Conservation (phyloP, 2,888 invertebrate species). For the Amiota minor region DNA sequence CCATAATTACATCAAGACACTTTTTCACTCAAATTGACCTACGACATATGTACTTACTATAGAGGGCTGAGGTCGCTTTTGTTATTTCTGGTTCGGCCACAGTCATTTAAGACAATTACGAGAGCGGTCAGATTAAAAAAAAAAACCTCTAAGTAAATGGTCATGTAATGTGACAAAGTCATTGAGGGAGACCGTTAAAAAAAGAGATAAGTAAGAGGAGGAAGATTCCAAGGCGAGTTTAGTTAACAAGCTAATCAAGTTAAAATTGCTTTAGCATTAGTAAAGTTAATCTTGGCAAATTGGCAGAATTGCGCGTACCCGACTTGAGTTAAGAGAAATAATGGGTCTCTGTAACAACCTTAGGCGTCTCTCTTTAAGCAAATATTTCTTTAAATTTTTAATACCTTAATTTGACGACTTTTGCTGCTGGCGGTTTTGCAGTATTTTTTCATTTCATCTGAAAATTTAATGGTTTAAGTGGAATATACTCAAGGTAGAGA, state of each 20-base stretch:
- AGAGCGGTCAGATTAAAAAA: neutral
- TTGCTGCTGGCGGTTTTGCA: neutral
- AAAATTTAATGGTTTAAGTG: neutral
- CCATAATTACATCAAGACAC: neutral
- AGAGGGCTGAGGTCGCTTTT: neutral
- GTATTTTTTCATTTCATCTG: neutral
- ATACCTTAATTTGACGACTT: conserved; percentile 3
- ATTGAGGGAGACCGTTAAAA: neutral
- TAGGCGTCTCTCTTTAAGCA: no score
- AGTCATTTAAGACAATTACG: conserved; percentile 16
- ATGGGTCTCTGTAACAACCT: no score
- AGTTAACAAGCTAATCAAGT: conserved; percentile 8
- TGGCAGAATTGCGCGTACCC: neutral
- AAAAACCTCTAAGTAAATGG: neutral
- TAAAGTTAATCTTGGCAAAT: neutral
- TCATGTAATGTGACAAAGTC: conserved; percentile 14
- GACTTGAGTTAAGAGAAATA: no score
- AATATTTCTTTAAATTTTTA: conserved; percentile 1
- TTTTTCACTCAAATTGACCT: neutral
- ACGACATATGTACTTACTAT: no score
- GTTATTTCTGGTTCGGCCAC: neutral
- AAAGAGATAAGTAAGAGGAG: neutral
- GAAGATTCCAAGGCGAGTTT: neutral
- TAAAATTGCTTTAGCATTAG: neutral
- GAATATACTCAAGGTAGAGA: no score